These are phyloP conservation scores for Teinopalpus imperialis DNA, from an alignment of 2,888 invertebrate genomes.

Conservation along the genomic window DNA sequence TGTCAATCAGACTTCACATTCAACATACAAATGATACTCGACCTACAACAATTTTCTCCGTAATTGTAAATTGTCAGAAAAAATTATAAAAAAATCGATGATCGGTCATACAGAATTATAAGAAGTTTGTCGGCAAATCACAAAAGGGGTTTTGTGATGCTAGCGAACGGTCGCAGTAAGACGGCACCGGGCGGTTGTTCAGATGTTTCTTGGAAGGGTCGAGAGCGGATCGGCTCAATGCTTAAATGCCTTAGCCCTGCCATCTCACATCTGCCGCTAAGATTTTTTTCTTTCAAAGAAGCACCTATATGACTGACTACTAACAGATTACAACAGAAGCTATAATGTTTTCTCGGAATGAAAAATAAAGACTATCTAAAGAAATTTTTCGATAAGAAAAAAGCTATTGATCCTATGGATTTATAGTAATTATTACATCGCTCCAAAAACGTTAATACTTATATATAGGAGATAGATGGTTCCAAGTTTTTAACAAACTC, in stretches of 20 bases:
- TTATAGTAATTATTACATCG: too few species aligned
- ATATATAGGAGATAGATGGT: too few species aligned
- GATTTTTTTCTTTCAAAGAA: slow-evolving; percentile 40
- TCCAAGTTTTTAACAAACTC: too few species aligned
- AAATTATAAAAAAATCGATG: slow-evolving; percentile 19
- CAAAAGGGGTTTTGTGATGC: slow-evolving; percentile 60
- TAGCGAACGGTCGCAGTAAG: slow-evolving; percentile 35
- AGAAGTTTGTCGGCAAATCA: slow-evolving; percentile 66
- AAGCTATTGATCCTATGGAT: too few species aligned
- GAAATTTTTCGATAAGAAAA: slow-evolving; percentile 14
- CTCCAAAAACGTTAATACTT: too few species aligned
- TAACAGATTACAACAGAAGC: slow-evolving; percentile 18
- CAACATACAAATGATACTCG: too few species aligned
- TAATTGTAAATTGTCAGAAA: too few species aligned
- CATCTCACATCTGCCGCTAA: slow-evolving; percentile 70
- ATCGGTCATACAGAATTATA: slow-evolving; percentile 48
- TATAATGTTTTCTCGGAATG: slow-evolving; percentile 29
- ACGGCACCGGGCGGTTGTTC: slow-evolving; percentile 46
- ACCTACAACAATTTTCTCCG: too few species aligned
- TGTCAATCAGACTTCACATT: too few species aligned
- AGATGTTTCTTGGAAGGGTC: slow-evolving; percentile 74
- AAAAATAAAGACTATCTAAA: neutral
- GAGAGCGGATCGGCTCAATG: slow-evolving; percentile 56
- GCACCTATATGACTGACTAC: slow-evolving; percentile 12
- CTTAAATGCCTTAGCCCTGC: slow-evolving; percentile 53